Base-by-base conservation (phyloP, 2,888 invertebrate species). In the Pterostichus madidus region DNA sequence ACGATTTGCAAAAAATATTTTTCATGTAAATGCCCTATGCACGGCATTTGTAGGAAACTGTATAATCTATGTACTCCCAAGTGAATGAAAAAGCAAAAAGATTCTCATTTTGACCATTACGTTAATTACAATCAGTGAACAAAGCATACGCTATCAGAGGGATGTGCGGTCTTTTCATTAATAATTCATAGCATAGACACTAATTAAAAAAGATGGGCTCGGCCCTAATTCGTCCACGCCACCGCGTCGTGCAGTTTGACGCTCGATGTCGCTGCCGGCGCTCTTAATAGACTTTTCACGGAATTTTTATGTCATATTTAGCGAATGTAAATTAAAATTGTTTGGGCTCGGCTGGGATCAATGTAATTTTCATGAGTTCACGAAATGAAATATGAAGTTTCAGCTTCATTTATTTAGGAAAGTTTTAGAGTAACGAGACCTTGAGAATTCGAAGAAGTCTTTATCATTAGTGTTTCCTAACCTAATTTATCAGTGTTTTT, bases 141-240 rank as follows among this genome's bases (percentile, higher is more conserved):
- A 71, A 71, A 61, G 73, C 75, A 75, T 49, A 64, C 31, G 32
- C 49, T 80, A 71, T 52, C 73, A n/a, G 15, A 49, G 31, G 32
- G 13, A 32, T 61, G 24, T 31, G 35, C 35, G 46, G 44, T 81
- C 39, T 81, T 56, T 61, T 75, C 81, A 75, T 81, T 81, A 81
- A 81, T 81, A 81, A 81, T 81, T 81, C 81, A 81, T 81, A 75
- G 10, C 75, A 75, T 75, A 75, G 75, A 75, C 59, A 59, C 49
- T 81, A 81, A 81, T 81, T 81, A 75, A 81, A 81, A 81, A 81
- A 81, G 56, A 81, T 75, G 75, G 81, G 81, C 61, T 17, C 31
- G 81, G 75, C 31, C 31, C 75, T 75, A 75, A 75, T 75, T 31
- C 52, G 46, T 56, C 52, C 68, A 80, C n/a, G 15, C 32, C 32